Base-by-base conservation (phyloP, 2,797 vertebrate species). In the Sebastolobus altivelis region DNA sequence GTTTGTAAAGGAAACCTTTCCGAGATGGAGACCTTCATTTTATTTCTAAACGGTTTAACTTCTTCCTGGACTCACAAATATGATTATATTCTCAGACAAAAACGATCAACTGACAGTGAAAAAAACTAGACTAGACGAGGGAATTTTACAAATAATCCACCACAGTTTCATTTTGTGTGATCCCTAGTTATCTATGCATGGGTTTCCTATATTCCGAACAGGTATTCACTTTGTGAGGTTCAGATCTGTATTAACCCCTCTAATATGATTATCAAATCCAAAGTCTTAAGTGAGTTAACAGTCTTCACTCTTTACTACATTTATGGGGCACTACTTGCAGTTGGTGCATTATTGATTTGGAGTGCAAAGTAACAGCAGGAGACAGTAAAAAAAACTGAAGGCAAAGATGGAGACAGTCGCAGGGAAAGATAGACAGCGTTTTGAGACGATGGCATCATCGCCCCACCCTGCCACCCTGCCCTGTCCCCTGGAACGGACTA, bases 21-120 rank as follows among this genome's bases (percentile, higher is more conserved):
- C 49, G 31, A 62, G 59, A 77, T 8, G 18, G 35, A 81, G 59
- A 60, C 65, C 20, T 63, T 76, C 37, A 81, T 86, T 80, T 81
- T 56, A 83, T 82, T 91, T 81, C 14, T 54, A 61, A 85, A 83
- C 6, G 27, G 22, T 63, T 60, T 61, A 74, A 89, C 83, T 72
- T 80, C 85, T 88, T 77, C 65, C 72, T 35, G 22, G 49, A 73
- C 22, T 61, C 66, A 54, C 31, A 87, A 66, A 91, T 77, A 62
- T 49, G 73, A 89, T 87, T 72, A 79, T 70, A 79, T 69, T 65
- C 73, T 69, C 72, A 79, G 31, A 79, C 46, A 72, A 65, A 80
- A 81, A 85, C 1, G 7, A 46, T n/a, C 11, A 31, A 67, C 6
- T 66, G 25, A n/a, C 6, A 25, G 10, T 29, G 4, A 16, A 33